These are phyloP conservation scores for Vesta saturnalis DNA, from an alignment of 2,888 invertebrate species.

Conservation along the genomic window DNA sequence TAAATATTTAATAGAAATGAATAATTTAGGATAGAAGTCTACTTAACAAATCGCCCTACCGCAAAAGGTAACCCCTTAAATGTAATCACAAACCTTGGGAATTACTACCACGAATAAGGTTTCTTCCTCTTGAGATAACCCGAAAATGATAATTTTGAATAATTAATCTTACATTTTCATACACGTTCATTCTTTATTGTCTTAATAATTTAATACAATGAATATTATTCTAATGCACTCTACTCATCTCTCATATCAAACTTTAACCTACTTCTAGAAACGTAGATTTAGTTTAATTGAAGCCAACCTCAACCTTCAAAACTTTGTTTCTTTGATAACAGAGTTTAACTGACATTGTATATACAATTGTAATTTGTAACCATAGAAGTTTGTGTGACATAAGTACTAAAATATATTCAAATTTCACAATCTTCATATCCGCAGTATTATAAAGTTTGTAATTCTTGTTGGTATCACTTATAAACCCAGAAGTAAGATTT, in stretches of 20 bases:
- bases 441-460: too few relatives aligned
- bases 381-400: too few relatives aligned
- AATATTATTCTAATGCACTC: background rate
- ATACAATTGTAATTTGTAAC: too few relatives aligned
- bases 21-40: background rate
- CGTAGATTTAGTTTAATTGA: background rate
- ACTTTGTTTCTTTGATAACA: too few relatives aligned
- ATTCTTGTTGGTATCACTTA: too few relatives aligned
- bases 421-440: too few relatives aligned
- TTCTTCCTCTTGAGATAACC: background rate
- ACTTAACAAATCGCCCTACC: background rate
- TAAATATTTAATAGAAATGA: background rate
- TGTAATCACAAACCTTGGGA: conserved; percentile 2
- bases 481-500: too few relatives aligned
- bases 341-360: too few relatives aligned
- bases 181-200: conserved; percentile 1
- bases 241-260: background rate
- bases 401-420: too few relatives aligned
- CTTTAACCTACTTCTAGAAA: background rate
- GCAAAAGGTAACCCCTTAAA: background rate
- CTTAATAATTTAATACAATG: background rate
- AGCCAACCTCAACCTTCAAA: background rate
- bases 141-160: background rate
- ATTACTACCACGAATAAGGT: background rate
- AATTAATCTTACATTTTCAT: conserved; percentile 1